Conservation (phyloP, 1,140 invertebrate genomes). For the Geopemphigus sp. region DNA sequence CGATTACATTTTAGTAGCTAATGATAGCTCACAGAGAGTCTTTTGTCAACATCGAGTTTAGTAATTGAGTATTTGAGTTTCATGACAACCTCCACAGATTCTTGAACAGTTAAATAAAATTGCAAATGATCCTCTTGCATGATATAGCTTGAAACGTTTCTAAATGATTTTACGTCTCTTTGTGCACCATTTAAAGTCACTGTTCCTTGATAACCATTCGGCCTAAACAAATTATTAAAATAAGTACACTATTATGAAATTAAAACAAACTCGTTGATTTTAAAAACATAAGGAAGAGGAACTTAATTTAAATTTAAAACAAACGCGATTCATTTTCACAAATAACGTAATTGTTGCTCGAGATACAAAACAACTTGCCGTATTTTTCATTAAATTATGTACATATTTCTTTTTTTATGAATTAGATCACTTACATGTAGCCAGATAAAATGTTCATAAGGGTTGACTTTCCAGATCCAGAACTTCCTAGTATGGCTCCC, state of each 20-base stretch:
- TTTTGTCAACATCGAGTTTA: slow-evolving; percentile 17
- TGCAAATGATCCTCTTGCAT: slow-evolving; percentile 84
- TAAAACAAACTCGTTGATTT: background rate
- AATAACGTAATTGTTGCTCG: too few species aligned
- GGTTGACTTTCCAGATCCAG: slow-evolving; percentile 89
- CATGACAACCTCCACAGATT: slow-evolving; percentile 80
- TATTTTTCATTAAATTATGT: too few species aligned
- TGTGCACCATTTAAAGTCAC: slow-evolving; percentile 39
- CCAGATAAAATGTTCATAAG: slow-evolving; percentile 87
- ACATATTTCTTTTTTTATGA: too few species aligned
- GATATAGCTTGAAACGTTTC: slow-evolving; percentile 82
- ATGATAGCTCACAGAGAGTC: slow-evolving; percentile 20
- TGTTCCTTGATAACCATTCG: slow-evolving; percentile 22
- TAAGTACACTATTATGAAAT: background rate
- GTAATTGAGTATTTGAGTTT: slow-evolving; percentile 65
- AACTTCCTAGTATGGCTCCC: slow-evolving; percentile 91
- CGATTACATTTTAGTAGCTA: background rate
- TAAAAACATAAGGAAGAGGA: background rate
- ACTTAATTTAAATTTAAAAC: too few species aligned
- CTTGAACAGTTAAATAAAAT: slow-evolving; percentile 73
- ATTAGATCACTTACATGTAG: slow-evolving; percentile 69
- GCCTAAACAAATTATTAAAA: slow-evolving; percentile 3
- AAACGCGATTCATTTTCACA: too few species aligned
- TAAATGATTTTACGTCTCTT: slow-evolving; percentile 56
- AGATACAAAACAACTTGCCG: too few species aligned